Conservation (phyloP, 2,888 invertebrate species). For the Pammene fasciana region DNA sequence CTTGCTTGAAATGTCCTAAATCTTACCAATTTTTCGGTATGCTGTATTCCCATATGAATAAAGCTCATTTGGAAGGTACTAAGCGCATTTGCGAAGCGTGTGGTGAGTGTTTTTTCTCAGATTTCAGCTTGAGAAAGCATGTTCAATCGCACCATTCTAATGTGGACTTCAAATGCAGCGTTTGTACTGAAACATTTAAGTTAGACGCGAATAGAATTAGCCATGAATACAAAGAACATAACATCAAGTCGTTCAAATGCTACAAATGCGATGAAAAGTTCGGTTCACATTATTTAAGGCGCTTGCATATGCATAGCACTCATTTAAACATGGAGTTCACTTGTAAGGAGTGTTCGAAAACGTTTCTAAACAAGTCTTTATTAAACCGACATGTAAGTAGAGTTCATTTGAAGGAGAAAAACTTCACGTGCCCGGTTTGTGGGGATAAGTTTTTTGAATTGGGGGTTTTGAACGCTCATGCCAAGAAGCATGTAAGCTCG, state of each 20-base stretch:
- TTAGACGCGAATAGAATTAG: conserved; percentile 34
- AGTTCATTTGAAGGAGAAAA: conserved; percentile 38
- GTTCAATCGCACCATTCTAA: conserved; percentile 31
- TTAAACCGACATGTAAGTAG: conserved; percentile 22
- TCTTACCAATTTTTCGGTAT: conserved; percentile 36
- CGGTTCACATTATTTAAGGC: conserved; percentile 31
- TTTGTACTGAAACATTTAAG: conserved; percentile 17
- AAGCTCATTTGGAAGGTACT: conserved; percentile 36
- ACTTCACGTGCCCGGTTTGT: conserved; percentile 26
- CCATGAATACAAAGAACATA: conserved; percentile 39
- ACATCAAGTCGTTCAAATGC: conserved; percentile 39
- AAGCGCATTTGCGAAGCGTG: conserved; percentile 40
- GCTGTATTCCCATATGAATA: conserved; percentile 39
- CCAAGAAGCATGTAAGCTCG: conserved; percentile 21
- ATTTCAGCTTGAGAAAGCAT: conserved; percentile 41
- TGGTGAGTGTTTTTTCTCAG: conserved; percentile 39
- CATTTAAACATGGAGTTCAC: conserved; percentile 35
- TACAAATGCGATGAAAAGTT: conserved; percentile 41
- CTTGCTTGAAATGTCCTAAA: conserved; percentile 40
- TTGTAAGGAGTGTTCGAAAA: conserved; percentile 32
- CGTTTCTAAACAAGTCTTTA: conserved; percentile 30
- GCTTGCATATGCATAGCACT: conserved; percentile 25
- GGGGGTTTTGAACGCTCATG: conserved; percentile 22
- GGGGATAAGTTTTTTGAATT: conserved; percentile 29
- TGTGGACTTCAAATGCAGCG: conserved; percentile 24